These are phyloP conservation scores for Rhagonycha lutea DNA, from an alignment of 2,888 invertebrate genomes.

Conservation along the genomic window DNA sequence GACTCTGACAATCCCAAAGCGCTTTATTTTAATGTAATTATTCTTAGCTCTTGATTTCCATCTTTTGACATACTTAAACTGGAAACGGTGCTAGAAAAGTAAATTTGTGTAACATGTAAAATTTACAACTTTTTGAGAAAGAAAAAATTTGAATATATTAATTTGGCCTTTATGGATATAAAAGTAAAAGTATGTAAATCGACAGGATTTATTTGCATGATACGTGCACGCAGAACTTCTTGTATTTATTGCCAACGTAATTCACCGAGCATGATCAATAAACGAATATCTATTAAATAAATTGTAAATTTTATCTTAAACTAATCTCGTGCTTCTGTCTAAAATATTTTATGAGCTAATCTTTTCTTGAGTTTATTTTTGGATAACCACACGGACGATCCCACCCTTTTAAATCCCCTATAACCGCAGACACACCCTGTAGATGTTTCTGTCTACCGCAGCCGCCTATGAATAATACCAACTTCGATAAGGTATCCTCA, in stretches of 20 bases:
- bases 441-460: conserved; percentile 47
- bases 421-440: conserved; percentile 38
- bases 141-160: background rate
- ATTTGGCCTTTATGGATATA: background rate
- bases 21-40: conserved; percentile 25
- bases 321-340: conserved; percentile 35
- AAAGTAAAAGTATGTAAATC: background rate
- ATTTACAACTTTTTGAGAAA: background rate
- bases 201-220: background rate
- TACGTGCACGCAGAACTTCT: background rate
- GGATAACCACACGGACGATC: conserved; percentile 27
- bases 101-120: conserved; percentile 12
- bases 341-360: conserved; percentile 43
- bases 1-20: conserved; percentile 12
- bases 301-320: conserved; percentile 23
- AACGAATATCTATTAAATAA: conserved; percentile 15
- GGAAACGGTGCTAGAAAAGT: background rate
- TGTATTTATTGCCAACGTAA: background rate
- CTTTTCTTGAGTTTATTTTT: conserved; percentile 44
- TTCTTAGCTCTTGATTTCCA: conserved; percentile 13
- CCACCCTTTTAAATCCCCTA: conserved; percentile 30
- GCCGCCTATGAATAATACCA: conserved; percentile 46
- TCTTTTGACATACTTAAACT: background rate
- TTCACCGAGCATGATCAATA: background rate
- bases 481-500: conserved; percentile 45